phyloP scores from a whole-genome alignment of 2,888 invertebrate species.

The Cylloceria caligata region DNA sequence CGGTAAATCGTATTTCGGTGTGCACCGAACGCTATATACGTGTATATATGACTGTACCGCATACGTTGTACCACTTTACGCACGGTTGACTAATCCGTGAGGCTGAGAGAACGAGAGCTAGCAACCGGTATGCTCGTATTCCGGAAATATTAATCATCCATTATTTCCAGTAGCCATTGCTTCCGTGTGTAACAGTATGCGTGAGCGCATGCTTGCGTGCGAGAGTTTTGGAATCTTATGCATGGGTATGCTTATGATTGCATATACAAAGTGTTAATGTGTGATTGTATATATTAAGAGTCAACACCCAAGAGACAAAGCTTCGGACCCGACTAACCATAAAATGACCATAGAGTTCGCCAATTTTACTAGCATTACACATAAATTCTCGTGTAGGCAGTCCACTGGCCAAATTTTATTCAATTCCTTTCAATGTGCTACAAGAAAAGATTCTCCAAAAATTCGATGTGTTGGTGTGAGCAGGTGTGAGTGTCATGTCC shows the following conservation, averaged over 20 bases:
- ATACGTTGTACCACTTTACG: slow-evolving; percentile 8
- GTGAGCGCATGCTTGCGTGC: not conserved
- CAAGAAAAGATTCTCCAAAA: too few relatives aligned
- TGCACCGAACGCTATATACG: not conserved
- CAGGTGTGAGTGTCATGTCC: too few relatives aligned
- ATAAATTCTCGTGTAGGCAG: too few relatives aligned
- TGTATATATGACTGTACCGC: slow-evolving; percentile 20
- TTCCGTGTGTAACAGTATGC: too few relatives aligned
- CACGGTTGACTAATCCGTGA: slow-evolving; percentile 21
- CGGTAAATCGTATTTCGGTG: slow-evolving; percentile 1
- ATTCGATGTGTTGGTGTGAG: too few relatives aligned
- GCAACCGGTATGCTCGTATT: slow-evolving; percentile 15
- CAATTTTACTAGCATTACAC: too few relatives aligned
- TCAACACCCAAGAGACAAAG: too few relatives aligned
- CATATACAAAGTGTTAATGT: not conserved
- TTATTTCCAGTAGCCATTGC: slow-evolving; percentile 18
- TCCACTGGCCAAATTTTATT: too few relatives aligned
- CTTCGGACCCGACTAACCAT: too few relatives aligned
- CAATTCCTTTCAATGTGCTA: too few relatives aligned
- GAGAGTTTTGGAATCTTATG: not conserved
- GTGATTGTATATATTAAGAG: too few relatives aligned
- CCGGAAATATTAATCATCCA: slow-evolving; percentile 43
- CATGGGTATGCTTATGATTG: not conserved
- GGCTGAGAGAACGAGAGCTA: slow-evolving; percentile 9
- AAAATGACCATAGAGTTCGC: too few relatives aligned